Evolutionary conservation across 2,797 vertebrate genomes (phyloP).

Genomic region (Aphelocoma californica): DNA sequence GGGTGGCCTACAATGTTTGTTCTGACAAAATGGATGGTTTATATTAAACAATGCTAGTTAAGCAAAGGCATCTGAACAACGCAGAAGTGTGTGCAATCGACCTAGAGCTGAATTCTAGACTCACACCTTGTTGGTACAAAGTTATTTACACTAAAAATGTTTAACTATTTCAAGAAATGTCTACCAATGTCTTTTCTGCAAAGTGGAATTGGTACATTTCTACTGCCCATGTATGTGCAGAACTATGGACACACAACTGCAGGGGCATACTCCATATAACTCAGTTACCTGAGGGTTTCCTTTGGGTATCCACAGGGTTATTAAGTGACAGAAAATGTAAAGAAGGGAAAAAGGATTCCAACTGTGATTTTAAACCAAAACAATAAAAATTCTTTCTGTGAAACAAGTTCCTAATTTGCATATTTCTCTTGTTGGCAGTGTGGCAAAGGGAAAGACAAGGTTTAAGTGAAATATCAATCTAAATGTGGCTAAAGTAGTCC

Average conservation of each 20-base stretch:
- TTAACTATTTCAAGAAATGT: not conserved
- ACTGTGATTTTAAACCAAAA: not conserved
- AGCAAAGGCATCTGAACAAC: not conserved
- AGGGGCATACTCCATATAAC: not conserved
- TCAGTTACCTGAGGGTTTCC: not conserved
- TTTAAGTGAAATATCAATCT: not conserved
- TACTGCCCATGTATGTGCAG: not conserved
- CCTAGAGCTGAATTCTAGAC: not conserved
- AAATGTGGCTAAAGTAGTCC: not conserved
- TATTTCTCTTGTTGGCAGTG: not conserved
- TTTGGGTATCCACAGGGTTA: rapidly evolving
- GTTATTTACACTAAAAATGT: not conserved
- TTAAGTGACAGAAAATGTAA: not conserved
- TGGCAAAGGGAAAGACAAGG: not conserved
- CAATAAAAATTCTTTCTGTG: not conserved
- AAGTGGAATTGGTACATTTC: not conserved
- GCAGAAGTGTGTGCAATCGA: not conserved
- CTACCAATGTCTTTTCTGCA: not conserved
- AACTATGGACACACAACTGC: not conserved
- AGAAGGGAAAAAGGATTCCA: not conserved
- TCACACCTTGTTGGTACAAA: not conserved
- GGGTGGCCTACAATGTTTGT: not conserved
- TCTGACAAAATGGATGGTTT: not conserved
- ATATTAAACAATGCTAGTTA: not conserved
- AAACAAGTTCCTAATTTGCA: not conserved